Evolutionary conservation across 2,888 invertebrate genomes (phyloP).

Genomic region (Diadegma fenestrale): DNA sequence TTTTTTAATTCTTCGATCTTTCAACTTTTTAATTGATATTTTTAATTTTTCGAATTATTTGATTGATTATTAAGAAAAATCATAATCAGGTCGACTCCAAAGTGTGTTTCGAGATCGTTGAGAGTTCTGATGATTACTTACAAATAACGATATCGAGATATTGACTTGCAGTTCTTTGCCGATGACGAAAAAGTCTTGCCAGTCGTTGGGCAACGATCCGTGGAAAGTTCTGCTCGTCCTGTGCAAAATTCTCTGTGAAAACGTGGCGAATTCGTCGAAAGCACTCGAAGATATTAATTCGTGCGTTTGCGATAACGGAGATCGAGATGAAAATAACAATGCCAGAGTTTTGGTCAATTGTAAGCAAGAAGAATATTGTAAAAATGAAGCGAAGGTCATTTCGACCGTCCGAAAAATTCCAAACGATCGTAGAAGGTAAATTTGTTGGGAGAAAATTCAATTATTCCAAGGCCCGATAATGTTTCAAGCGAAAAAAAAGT

Average conservation of each 20-base stretch:
- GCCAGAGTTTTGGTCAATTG: neutral
- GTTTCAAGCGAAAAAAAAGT: neutral
- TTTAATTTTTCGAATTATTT: no score
- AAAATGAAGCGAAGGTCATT: neutral
- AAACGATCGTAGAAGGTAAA: slow-evolving; percentile 31
- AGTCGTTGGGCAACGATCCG: slow-evolving; percentile 31
- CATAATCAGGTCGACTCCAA: neutral
- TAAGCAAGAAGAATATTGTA: neutral
- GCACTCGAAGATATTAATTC: slow-evolving; percentile 11
- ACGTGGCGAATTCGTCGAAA: slow-evolving; percentile 24
- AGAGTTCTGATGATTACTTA: neutral
- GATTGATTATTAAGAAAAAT: neutral
- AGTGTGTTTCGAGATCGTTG: neutral
- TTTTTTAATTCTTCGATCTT: no score
- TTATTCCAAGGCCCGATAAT: no score
- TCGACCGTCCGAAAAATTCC: neutral
- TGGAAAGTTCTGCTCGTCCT: slow-evolving; percentile 41
- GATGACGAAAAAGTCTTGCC: slow-evolving; percentile 23
- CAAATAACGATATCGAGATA: slow-evolving; percentile 28
- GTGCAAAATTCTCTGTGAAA: slow-evolving; percentile 49
- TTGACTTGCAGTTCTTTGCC: slow-evolving; percentile 34
- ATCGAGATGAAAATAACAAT: slow-evolving; percentile 49
- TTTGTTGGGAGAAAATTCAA: no score
- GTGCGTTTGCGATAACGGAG: slow-evolving; percentile 16
- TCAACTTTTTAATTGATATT: no score